Evolutionary conservation across 2,888 invertebrate species (phyloP), one percentile per base, ranked within the genome.

Genomic region (Cheilosia variabilis): DNA sequence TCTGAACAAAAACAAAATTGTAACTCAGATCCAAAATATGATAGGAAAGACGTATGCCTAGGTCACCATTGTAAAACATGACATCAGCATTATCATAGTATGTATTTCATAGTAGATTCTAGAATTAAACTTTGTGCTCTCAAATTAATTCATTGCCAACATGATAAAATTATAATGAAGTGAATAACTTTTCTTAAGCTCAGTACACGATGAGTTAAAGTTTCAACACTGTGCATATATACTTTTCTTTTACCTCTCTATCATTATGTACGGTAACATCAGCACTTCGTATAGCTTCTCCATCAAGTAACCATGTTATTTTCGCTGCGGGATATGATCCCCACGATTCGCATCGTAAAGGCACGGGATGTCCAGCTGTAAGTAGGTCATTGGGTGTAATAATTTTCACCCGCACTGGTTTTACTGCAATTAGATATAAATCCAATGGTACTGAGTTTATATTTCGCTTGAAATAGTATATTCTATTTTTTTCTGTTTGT

Each of bases 261-360:
- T 92, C 93, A 87, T 91, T 93, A 90, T 94, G 94, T 88, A 94
- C 94, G 87, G 94, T 94, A 80, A 94, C 93, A 88, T 94, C 94
- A 65, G 95, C 93, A 89, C 94, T 94, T 88, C 94, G 93, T 89
- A 95, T 94, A 88, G 94, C 93, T 89, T 94, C 94, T 81, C 95
- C 95, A 89, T 96, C 96, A 88, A 97, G 93, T 87, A 96, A 94
- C 97, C 97, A 97, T 89, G 95, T 94, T 81, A 97, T 94, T 91
- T 96, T 96, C 3, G 97, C 97, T 15, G 96, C 95, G 24, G 97
- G 97, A 91, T 95, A 95, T 62, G 97, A 97, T 43, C 97, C 97
- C 91, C 96, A 94, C 50, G 96, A 95, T 89, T 96, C 96, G 91
- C 97, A 97, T 86, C 95, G 94, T 88, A 96, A 94, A 65, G 95